These are phyloP conservation scores for Alectura lathami DNA, from an alignment of 2,113 vertebrate genomes.

Conservation along the genomic window DNA sequence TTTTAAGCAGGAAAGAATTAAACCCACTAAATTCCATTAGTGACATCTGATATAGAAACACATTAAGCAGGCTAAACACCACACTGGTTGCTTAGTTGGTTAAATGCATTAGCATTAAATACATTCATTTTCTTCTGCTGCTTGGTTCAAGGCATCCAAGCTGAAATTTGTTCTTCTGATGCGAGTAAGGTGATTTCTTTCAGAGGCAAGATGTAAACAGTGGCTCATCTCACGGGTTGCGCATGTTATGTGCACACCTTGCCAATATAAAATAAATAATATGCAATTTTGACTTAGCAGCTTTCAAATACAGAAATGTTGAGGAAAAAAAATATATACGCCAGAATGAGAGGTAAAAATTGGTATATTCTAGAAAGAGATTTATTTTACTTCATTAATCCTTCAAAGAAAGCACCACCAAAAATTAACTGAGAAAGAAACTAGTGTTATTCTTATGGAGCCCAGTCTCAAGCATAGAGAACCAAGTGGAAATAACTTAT, in stretches of 20 bases:
- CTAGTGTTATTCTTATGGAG: fast-evolving
- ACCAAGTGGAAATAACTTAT: background rate
- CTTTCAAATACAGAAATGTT: background rate
- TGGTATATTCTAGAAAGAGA: background rate
- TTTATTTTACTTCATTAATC: background rate
- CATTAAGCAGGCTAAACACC: constrained; percentile 22
- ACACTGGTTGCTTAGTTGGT: constrained; percentile 1
- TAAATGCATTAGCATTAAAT: constrained; percentile 34
- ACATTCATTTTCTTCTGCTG: constrained; percentile 9
- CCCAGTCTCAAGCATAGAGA: background rate
- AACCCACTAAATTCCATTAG: constrained; percentile 52
- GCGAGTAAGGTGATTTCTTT: background rate
- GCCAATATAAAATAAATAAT: background rate
- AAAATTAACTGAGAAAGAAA: background rate
- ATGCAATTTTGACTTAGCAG: background rate
- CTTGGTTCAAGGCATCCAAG: background rate
- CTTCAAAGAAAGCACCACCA: background rate
- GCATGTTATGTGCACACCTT: background rate
- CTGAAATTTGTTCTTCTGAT: background rate
- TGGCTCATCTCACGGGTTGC: background rate
- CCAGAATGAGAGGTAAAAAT: background rate
- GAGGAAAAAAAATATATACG: background rate
- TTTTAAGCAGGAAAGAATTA: constrained; percentile 46
- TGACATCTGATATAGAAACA: constrained; percentile 30
- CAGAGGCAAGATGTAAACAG: background rate